Base-by-base conservation (phyloP, 1,140 invertebrate species). In the Drosophila auraria region DNA sequence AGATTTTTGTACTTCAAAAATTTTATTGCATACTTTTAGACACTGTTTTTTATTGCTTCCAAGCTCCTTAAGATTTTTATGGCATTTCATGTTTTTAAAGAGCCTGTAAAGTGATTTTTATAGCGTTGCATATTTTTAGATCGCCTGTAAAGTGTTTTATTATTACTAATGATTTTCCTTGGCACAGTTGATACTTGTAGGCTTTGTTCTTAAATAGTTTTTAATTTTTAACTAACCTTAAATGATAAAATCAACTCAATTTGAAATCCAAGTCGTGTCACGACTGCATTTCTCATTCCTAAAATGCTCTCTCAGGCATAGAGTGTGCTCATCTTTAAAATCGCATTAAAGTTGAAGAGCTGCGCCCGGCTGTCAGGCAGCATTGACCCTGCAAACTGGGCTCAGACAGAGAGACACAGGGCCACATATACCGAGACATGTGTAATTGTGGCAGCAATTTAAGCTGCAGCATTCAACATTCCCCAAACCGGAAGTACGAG, bases 371-470 rank as follows among this genome's bases (percentile, higher is more conserved):
- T 78, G 66, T 51, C 54, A 27, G 78, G 59, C 84, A 89, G 82
- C 84, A 84, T 89, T 89, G 84, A 89, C 84, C 84, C 84, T 87
- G 84, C 81, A 80, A 79, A 70, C 69, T 78, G 25, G 60, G 51
- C 72, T 60, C 42, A 82, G 78, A 79, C n/a, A 17, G 50, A 64
- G 14, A 61, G 14, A 61, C 56, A 49, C 42, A 25, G 57, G 40
- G 71, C 71, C 61, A 63, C 58, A 68, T 45, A 42, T 64, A 69
- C 63, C 63, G 50, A 71, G 75, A 87, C 81, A 84, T 87, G 84
- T 87, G 84, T 89, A 87, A 89, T 87, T 87, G 84, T 78, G 84
- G 84, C 84, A 84, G 78, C 84, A 89, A 89, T 87, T 87, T 89
- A 87, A 89, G 74, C 69, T 86, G 82, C 73, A 64, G 66, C 80